Base-by-base conservation (phyloP, 2,797 vertebrate species). In the Brotula barbata region DNA sequence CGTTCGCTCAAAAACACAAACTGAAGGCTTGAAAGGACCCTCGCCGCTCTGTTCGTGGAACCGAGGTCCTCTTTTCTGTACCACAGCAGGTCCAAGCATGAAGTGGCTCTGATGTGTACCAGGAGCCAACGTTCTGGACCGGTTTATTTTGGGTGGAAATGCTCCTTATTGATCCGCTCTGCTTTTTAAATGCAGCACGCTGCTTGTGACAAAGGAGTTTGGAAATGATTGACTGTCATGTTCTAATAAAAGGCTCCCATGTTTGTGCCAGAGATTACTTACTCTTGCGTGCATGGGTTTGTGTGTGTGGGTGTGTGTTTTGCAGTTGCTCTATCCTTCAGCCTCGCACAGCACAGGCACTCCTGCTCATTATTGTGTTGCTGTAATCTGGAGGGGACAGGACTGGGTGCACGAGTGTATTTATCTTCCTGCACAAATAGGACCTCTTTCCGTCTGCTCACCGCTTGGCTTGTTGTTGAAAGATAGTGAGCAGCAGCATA, bases 371-470 rank as follows among this genome's bases (percentile, higher is more conserved):
- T 85, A 84, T 91, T 86, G 82, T 88, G 83, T 74, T 83, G 77
- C 81, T 88, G 84, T 90, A 87, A 90, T 90, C 86, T 86, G 85
- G 83, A 87, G 75, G 84, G 87, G 84, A 85, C 84, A 80, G 84
- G 84, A 88, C 84, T 81, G 77, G 78, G 71, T 89, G 85, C 84
- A 88, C 80, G 82, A 90, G 86, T 87, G 82, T 88, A 87, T 87
- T 89, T 92, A 91, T 93, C 91, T 92, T 88, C 85, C 86, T 82
- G 77, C 82, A 88, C 89, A 91, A 92, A 92, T 89, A 92, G 85
- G 81, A 79, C 70, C 82, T 89, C 84, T 89, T 92, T 90, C 89
- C 89, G 82, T 91, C 89, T 90, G 89, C 78, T 89, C 84, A 73
- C 78, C 76, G 85, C 88, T 91, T 82, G 65, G 86, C 76, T 89